A percentile compares a stretch with the other conserved stretches of the same genome.
Conservation (phyloP, 2,888 invertebrate species). For the Syritta pipiens region DNA sequence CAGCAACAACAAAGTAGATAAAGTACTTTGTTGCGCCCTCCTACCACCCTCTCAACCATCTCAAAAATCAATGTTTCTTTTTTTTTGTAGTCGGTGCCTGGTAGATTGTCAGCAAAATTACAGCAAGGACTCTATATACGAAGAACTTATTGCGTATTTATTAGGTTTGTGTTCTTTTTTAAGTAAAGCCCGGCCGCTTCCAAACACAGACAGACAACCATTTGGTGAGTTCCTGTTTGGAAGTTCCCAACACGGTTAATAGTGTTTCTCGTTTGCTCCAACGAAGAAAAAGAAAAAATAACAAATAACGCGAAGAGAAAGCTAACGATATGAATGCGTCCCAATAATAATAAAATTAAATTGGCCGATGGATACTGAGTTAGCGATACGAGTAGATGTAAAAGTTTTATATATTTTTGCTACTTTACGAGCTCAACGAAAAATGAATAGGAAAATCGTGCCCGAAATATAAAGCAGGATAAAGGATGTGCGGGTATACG, state of each 20-base stretch:
- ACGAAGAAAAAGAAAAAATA: constrained; percentile 28
- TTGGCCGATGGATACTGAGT: constrained; percentile 52
- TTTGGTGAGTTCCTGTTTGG: constrained; percentile 54
- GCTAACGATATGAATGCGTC: constrained; percentile 57
- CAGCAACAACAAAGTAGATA: too few relatives aligned
- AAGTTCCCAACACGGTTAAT: constrained; percentile 40
- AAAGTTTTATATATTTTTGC: constrained; percentile 63
- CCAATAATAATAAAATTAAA: constrained; percentile 69
- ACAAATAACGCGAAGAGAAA: constrained; percentile 49
- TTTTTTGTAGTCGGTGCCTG: constrained; percentile 11
- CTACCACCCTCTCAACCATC: constrained; percentile 49
- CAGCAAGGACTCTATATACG: constrained; percentile 35
- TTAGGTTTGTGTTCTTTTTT: constrained; percentile 19
- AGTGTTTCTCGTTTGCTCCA: constrained; percentile 48
- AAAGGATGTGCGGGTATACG: constrained; percentile 23
- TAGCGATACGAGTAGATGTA: constrained; percentile 52
- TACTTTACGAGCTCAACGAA: constrained; percentile 65
- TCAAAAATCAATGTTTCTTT: constrained; percentile 50
- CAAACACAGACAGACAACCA: not conserved
- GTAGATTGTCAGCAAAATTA: constrained; percentile 38
- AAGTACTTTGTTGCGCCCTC: too few relatives aligned
- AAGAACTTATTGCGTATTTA: constrained; percentile 19
- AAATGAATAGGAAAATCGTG: constrained; percentile 69
- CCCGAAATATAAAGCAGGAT: constrained; percentile 51
- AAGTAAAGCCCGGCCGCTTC: not conserved